phyloP scores from a whole-genome alignment of 2,113 vertebrate genomes.

The Galbula dea region DNA sequence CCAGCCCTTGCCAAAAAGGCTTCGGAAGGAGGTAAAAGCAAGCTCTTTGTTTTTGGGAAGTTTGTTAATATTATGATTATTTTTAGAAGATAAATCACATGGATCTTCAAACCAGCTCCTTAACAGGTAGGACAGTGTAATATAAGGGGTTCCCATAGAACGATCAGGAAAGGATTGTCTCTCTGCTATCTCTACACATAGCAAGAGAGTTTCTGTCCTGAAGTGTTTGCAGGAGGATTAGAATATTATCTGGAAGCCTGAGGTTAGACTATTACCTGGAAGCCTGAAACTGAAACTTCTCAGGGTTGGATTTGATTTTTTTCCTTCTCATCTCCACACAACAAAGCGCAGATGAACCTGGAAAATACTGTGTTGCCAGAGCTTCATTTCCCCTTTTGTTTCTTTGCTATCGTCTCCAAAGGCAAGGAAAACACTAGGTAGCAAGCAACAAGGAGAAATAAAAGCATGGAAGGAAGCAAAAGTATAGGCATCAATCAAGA shows the following conservation, averaged over 20 bases:
- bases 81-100: not conserved
- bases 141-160: not conserved
- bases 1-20: not conserved
- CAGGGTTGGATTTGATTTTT: not conserved
- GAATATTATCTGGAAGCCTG: not conserved
- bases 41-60: not conserved
- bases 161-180: not conserved
- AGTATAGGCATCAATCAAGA: not conserved
- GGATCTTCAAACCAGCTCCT: not conserved
- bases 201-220: not conserved
- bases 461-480: not conserved
- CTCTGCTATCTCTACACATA: not conserved
- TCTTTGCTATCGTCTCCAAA: not conserved
- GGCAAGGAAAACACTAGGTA: not conserved
- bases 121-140: accelerated
- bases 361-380: not conserved
- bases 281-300: not conserved
- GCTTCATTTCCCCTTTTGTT: not conserved
- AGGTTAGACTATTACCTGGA: not conserved
- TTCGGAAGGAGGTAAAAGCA: not conserved
- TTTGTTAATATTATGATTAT: too few relatives aligned
- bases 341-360: accelerated
- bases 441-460: not conserved
- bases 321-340: not conserved
- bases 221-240: not conserved